A percentile compares a stretch with the other conserved stretches of the same genome.
These are phyloP conservation scores for Lynx canadensis DNA, from an alignment of 2,113 vertebrate genomes.

Conservation along the genomic window DNA sequence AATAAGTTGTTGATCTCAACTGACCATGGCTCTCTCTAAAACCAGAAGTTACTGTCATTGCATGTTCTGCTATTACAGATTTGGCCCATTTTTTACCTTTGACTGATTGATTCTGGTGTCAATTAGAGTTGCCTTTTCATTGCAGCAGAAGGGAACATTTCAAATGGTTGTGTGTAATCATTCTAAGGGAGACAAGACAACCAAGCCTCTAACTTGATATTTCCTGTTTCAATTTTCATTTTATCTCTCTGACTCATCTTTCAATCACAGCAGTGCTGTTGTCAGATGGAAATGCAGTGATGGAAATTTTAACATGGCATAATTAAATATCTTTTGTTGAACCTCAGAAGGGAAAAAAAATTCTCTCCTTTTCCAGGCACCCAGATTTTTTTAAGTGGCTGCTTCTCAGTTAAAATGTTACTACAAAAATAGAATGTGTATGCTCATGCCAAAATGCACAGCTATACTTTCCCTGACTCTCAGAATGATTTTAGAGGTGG, in stretches of 20 bases:
- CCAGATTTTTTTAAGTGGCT: background rate
- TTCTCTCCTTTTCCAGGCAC: background rate
- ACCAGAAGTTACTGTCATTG: background rate
- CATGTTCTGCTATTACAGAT: background rate
- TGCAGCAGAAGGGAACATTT: background rate
- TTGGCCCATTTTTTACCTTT: background rate
- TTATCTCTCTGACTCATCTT: slow-evolving; percentile 10
- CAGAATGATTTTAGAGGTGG: background rate
- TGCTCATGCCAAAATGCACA: background rate
- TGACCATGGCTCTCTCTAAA: background rate
- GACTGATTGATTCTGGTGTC: background rate
- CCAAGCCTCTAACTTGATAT: background rate
- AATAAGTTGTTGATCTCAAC: background rate
- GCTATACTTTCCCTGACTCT: background rate
- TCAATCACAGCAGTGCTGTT: background rate
- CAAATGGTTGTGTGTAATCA: background rate
- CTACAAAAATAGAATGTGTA: background rate
- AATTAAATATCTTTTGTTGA: slow-evolving; percentile 37
- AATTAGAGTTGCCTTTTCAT: background rate
- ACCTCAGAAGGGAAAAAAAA: background rate
- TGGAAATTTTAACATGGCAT: slow-evolving; percentile 35
- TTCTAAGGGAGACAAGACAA: background rate
- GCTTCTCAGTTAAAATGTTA: background rate
- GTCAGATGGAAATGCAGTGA: background rate
- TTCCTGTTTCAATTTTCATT: background rate